phyloP scores from a whole-genome alignment of 2,888 invertebrate species.

The Ommatoiulus sabulosus region DNA sequence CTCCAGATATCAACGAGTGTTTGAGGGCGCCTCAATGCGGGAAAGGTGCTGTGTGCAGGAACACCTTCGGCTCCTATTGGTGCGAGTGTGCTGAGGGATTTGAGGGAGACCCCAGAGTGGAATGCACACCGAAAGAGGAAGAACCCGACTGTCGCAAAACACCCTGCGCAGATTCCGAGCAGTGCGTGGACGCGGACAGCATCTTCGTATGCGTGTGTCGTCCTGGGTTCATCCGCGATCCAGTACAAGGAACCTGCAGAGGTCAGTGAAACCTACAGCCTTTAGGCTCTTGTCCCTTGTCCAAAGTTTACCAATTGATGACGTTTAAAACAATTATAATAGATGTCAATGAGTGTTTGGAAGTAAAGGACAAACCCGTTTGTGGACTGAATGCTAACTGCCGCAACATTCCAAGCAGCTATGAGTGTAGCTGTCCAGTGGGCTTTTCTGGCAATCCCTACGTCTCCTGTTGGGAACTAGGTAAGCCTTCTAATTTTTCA shows the following conservation, averaged over 20 bases:
- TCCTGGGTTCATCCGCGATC: constrained; percentile 81
- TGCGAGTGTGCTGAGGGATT: constrained; percentile 85
- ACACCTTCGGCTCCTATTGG: constrained; percentile 84
- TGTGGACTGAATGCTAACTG: constrained; percentile 92
- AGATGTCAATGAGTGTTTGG: constrained; percentile 87
- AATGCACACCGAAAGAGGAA: constrained; percentile 61
- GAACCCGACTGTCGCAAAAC: constrained; percentile 56
- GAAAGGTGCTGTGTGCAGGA: constrained; percentile 86
- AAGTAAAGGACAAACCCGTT: constrained; percentile 76
- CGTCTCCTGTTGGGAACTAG: constrained; percentile 77
- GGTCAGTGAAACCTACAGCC: constrained; percentile 58
- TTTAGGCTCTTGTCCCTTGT: neutral
- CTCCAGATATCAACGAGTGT: constrained; percentile 89
- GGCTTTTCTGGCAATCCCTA: constrained; percentile 93
- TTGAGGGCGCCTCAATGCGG: constrained; percentile 78
- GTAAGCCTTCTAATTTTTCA: constrained; percentile 11
- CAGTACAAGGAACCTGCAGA: constrained; percentile 61
- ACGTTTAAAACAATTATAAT: neutral
- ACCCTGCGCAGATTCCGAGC: constrained; percentile 71
- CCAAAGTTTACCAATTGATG: neutral
- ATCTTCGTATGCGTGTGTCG: constrained; percentile 90
- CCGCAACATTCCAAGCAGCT: constrained; percentile 92
- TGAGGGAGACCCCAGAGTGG: constrained; percentile 66
- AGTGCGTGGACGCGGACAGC: constrained; percentile 83
- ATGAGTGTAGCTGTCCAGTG: constrained; percentile 89